Evolutionary conservation across 2,797 vertebrate genomes (phyloP).

Genomic region (Todus mexicanus): DNA sequence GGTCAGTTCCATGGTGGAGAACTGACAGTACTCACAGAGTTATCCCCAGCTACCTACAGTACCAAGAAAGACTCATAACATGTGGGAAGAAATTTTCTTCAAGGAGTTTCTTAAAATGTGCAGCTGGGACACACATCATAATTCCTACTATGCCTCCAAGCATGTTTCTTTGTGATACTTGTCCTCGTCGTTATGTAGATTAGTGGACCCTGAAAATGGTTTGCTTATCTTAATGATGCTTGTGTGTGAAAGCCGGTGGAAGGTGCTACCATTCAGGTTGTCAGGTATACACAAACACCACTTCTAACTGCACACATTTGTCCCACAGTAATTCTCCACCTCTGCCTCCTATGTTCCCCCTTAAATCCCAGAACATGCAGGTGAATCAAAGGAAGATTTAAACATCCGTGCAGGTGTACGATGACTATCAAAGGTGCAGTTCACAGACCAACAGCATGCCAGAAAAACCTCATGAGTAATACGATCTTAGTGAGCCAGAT

Average conservation of each 20-base stretch:
- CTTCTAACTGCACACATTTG: background rate
- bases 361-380: background rate
- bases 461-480: background rate
- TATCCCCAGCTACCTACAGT: background rate
- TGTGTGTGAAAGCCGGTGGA: background rate
- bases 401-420: background rate
- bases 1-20: fast-evolving
- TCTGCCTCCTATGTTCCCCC: background rate
- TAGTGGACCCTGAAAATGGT: background rate
- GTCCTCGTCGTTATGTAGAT: fast-evolving
- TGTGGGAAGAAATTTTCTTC: background rate
- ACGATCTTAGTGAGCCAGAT: background rate
- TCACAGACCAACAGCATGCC: background rate
- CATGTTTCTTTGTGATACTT: background rate
- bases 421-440: background rate
- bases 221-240: background rate
- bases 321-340: background rate
- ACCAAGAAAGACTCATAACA: fast-evolving
- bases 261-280: background rate
- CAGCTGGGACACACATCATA: fast-evolving
- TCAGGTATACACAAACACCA: background rate
- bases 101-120: background rate
- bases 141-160: background rate
- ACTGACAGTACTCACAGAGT: fast-evolving
- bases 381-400: background rate